Evolutionary conservation across 2,113 vertebrate genomes (phyloP).

Genomic region (Poicephalus gulielmi): DNA sequence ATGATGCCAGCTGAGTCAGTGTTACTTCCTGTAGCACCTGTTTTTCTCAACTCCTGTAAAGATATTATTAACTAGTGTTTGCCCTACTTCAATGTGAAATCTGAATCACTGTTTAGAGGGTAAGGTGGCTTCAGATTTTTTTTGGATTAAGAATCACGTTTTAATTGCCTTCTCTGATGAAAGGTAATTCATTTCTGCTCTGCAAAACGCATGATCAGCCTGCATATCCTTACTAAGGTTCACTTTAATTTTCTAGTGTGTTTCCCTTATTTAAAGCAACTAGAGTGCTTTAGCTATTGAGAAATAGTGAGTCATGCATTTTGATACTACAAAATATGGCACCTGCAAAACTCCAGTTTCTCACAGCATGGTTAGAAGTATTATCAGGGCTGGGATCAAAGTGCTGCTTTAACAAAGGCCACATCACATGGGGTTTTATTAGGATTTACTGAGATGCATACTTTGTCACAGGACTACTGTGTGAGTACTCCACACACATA

Average conservation of each 20-base stretch:
- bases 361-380: background rate
- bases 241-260: background rate
- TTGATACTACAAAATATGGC: slow-evolving; percentile 2
- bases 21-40: slow-evolving; percentile 40
- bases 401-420: background rate
- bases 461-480: background rate
- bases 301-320: background rate
- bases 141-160: slow-evolving; percentile 6
- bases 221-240: background rate
- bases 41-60: background rate
- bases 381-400: slow-evolving; percentile 19
- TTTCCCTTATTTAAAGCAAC: background rate
- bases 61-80: background rate
- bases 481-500: background rate
- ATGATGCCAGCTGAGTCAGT: background rate
- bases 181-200: background rate
- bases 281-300: background rate
- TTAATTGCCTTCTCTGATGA: slow-evolving; percentile 32
- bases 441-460: background rate
- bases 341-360: background rate
- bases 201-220: background rate
- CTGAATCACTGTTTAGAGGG: background rate
- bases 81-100: background rate
- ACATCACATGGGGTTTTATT: background rate
- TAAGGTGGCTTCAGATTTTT: background rate